Evolutionary conservation across 53 echinoderm and acorn worm genomes (phyloP).

Genomic region (Astropecten irregularis): DNA sequence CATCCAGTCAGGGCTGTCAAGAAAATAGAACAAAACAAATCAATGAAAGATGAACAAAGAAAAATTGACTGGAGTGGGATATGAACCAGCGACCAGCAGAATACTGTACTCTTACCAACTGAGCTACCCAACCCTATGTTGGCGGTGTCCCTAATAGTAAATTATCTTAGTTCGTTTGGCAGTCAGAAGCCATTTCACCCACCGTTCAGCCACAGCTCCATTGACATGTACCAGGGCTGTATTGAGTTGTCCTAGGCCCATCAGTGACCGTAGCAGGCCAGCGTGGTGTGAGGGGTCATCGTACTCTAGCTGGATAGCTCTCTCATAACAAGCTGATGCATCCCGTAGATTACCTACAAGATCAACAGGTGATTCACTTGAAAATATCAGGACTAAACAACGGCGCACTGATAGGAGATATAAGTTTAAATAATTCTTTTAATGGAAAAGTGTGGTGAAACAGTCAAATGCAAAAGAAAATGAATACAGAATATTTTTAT

Average conservation of each 20-base stretch:
- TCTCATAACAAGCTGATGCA: slow-evolving; percentile 91
- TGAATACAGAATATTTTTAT: no score
- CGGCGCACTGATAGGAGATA: neutral
- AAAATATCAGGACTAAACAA: no score
- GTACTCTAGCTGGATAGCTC: slow-evolving; percentile 87
- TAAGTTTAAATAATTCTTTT: neutral
- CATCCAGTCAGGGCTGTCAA: slow-evolving; percentile 77
- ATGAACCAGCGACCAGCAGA: no score
- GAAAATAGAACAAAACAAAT: neutral
- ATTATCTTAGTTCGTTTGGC: no score
- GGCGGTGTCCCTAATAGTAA: no score
- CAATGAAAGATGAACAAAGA: no score
- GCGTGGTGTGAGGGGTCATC: slow-evolving; percentile 77
- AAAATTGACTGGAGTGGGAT: no score
- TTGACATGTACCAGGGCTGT: slow-evolving; percentile 88
- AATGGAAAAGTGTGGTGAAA: neutral
- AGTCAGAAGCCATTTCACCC: no score
- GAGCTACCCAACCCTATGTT: no score
- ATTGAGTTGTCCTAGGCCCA: slow-evolving; percentile 91
- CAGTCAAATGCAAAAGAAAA: no score
- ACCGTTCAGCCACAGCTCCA: slow-evolving; percentile 84
- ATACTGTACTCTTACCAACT: no score
- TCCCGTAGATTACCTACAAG: slow-evolving; percentile 82
- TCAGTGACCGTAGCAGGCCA: slow-evolving; percentile 80
- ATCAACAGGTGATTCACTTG: neutral